Evolutionary conservation across 2,797 vertebrate genomes (phyloP).

Genomic region (Sebastes trivittatus): DNA sequence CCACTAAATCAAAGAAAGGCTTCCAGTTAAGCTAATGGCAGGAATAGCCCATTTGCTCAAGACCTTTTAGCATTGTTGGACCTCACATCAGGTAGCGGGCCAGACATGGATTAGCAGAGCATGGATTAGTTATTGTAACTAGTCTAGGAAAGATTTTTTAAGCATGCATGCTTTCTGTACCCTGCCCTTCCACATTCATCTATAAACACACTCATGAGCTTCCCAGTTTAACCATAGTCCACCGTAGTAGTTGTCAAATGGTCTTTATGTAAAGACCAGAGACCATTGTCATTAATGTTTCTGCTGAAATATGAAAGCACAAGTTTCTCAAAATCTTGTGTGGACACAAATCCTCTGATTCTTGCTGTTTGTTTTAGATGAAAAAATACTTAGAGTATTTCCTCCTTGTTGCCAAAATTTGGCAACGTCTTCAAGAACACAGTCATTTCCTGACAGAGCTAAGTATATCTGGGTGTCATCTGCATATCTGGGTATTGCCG

Average conservation of each 20-base stretch:
- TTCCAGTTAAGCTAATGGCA: conserved; percentile 23
- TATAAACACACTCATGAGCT: neutral
- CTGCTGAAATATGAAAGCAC: neutral
- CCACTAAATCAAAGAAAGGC: conserved; percentile 42
- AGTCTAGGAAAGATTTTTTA: neutral
- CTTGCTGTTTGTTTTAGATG: neutral
- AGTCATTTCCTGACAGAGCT: neutral
- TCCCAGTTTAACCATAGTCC: neutral
- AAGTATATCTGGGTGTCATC: neutral
- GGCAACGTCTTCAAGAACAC: neutral
- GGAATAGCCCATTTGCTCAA: conserved; percentile 32
- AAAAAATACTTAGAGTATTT: neutral
- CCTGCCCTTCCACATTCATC: neutral
- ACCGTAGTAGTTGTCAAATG: neutral
- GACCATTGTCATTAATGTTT: neutral
- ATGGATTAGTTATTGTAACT: conserved; percentile 34
- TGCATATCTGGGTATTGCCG: neutral
- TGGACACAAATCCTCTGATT: neutral
- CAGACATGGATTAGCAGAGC: conserved; percentile 35
- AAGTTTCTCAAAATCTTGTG: neutral
- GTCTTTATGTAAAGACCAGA: neutral
- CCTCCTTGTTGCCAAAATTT: neutral
- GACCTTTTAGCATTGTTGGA: conserved; percentile 33
- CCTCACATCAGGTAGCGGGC: conserved; percentile 11
- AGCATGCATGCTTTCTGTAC: neutral